These are phyloP conservation scores for Cephalotes varians DNA, from an alignment of 2,888 invertebrate species.

Conservation along the genomic window DNA sequence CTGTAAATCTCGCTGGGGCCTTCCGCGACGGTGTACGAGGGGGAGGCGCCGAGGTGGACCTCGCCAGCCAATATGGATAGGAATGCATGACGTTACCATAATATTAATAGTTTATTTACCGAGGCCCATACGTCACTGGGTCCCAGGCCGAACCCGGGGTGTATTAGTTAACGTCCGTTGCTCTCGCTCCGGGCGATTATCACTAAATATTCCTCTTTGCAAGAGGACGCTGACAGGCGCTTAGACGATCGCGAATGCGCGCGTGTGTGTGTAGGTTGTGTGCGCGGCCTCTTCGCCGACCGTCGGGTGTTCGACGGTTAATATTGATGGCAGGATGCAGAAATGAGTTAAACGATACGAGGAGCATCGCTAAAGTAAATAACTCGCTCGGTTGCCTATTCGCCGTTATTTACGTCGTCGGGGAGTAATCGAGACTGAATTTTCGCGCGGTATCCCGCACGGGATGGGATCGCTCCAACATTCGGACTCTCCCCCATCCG, in stretches of 20 bases:
- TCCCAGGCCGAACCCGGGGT: constrained; percentile 65
- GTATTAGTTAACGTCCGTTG: constrained; percentile 79
- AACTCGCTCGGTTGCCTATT: constrained; percentile 63
- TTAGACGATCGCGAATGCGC: constrained; percentile 43
- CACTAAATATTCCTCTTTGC: constrained; percentile 84
- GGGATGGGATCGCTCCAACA: not conserved
- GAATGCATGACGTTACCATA: constrained; percentile 85
- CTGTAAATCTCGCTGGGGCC: constrained; percentile 81
- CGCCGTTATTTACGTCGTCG: constrained; percentile 69
- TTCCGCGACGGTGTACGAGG: constrained; percentile 52
- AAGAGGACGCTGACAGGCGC: constrained; percentile 81
- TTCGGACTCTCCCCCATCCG: not conserved
- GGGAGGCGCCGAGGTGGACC: constrained; percentile 77
- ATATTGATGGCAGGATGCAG: constrained; percentile 84
- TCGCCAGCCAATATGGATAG: constrained; percentile 85
- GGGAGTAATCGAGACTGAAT: constrained; percentile 57
- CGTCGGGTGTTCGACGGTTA: constrained; percentile 82
- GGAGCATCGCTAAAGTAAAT: constrained; percentile 70
- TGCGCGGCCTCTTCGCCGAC: constrained; percentile 55
- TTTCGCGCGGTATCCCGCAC: constrained; percentile 44
- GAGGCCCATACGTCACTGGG: constrained; percentile 84
- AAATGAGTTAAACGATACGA: constrained; percentile 74
- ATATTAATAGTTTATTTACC: constrained; percentile 86
- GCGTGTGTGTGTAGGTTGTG: not conserved
- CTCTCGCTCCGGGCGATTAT: constrained; percentile 82